A percentile compares a stretch with the other conserved stretches of the same genome.
These are phyloP conservation scores for Pseudopipra pipra DNA, from an alignment of 2,113 vertebrate species.

Conservation along the genomic window DNA sequence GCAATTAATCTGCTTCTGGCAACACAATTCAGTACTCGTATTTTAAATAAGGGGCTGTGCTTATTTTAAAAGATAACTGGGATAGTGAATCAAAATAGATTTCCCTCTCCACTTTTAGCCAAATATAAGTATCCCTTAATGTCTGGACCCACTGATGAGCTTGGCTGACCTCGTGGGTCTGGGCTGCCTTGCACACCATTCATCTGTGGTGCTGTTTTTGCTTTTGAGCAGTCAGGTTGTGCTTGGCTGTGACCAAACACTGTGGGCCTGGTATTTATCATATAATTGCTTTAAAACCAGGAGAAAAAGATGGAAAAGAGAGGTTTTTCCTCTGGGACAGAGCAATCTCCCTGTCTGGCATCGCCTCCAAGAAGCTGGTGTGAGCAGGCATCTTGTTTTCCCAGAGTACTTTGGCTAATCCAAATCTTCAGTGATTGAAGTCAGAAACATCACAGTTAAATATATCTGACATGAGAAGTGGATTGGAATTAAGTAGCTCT, in stretches of 20 bases:
- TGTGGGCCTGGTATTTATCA: background rate
- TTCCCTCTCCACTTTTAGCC: background rate
- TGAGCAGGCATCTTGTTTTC: background rate
- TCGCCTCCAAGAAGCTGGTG: background rate
- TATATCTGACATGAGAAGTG: background rate
- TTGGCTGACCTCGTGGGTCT: background rate
- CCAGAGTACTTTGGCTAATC: background rate
- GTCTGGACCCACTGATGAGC: background rate
- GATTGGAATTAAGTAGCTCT: constrained; percentile 31
- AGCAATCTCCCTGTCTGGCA: background rate
- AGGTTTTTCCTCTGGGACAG: background rate
- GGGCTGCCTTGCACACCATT: fast-evolving
- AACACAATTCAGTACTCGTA: background rate
- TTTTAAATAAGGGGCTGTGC: background rate
- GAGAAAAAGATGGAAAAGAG: background rate
- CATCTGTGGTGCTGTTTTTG: background rate
- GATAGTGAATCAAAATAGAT: background rate
- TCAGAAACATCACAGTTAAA: constrained; percentile 3
- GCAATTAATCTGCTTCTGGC: constrained; percentile 57
- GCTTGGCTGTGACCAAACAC: background rate
- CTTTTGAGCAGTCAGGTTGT: background rate
- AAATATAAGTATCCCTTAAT: background rate
- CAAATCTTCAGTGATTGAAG: background rate
- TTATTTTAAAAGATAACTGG: background rate
- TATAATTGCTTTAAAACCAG: background rate